phyloP scores from a whole-genome alignment of 1,140 invertebrate genomes.

The Panulirus ornatus region DNA sequence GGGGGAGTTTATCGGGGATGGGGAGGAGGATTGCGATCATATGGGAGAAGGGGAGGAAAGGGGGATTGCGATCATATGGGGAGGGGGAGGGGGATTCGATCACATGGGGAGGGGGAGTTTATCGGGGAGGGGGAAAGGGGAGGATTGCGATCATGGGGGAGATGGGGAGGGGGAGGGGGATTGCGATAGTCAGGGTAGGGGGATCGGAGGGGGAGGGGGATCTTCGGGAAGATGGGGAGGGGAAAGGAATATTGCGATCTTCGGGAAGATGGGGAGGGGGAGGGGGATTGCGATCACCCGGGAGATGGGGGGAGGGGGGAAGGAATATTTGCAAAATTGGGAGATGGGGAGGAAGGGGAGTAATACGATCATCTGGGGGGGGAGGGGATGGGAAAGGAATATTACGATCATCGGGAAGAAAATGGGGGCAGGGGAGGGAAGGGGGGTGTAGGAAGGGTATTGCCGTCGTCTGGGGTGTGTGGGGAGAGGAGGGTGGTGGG shows the following conservation, averaged over 20 bases:
- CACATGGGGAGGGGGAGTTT: background rate
- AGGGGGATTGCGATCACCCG: no score
- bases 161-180: no score
- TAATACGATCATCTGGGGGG: background rate
- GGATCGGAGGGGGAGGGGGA: background rate
- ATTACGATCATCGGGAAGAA: background rate
- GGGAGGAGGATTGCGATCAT: background rate
- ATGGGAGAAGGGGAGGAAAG: background rate
- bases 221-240: background rate
- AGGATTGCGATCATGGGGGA: background rate
- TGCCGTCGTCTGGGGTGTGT: no score
- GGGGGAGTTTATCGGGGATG: background rate
- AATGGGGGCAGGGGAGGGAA: background rate
- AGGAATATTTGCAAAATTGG: background rate
- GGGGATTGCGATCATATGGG: background rate
- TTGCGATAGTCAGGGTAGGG: background rate
- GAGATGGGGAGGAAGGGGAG: background rate
- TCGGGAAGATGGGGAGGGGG: no score
- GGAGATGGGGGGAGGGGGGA: background rate
- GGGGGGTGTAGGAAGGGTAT: no score
- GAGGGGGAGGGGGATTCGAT: no score
- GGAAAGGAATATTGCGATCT: no score
- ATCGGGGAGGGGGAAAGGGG: background rate
- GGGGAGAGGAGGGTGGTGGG: background rate
- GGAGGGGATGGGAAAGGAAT: conserved; percentile 2